These are phyloP conservation scores for Pogonomyrmex californicus DNA, from an alignment of 1,140 invertebrate genomes.

Conservation along the genomic window DNA sequence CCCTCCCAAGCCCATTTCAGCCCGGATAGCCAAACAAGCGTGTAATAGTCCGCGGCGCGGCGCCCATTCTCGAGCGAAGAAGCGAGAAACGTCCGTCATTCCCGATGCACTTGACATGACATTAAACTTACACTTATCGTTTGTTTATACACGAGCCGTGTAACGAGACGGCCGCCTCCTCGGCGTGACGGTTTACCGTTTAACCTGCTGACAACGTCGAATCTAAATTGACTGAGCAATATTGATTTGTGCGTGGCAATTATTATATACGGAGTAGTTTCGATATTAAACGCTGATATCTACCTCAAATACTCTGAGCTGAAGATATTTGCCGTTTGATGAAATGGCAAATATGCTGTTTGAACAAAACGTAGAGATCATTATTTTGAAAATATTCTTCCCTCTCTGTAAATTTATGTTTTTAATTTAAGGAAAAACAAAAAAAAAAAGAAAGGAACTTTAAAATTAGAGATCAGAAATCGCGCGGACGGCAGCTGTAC, in stretches of 20 bases:
- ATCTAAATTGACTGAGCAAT: background rate
- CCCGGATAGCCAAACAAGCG: conserved; percentile 38
- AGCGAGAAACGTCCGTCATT: conserved; percentile 37
- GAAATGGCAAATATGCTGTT: background rate
- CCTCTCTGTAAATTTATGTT: background rate
- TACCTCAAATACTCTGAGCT: background rate
- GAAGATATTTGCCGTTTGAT: background rate
- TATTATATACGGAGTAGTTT: background rate
- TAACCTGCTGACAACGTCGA: background rate
- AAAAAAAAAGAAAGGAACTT: background rate
- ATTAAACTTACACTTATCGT: conserved; percentile 34
- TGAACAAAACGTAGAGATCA: background rate
- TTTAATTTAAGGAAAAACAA: background rate
- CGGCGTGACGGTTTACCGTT: background rate
- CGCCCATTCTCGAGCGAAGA: conserved; percentile 26
- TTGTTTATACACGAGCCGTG: conserved; percentile 1
- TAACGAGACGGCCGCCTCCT: background rate
- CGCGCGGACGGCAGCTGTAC: background rate
- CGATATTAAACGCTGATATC: background rate
- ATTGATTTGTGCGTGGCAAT: conserved; percentile 10
- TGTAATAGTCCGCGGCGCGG: conserved; percentile 29
- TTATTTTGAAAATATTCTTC: background rate
- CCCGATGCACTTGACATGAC: conserved; percentile 33
- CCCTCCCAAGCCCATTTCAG: conserved; percentile 3
- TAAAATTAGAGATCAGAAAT: background rate